Evolutionary conservation across 2,113 vertebrate genomes (phyloP), one percentile per base, ranked within the genome.

Genomic region (Pipra filicauda): DNA sequence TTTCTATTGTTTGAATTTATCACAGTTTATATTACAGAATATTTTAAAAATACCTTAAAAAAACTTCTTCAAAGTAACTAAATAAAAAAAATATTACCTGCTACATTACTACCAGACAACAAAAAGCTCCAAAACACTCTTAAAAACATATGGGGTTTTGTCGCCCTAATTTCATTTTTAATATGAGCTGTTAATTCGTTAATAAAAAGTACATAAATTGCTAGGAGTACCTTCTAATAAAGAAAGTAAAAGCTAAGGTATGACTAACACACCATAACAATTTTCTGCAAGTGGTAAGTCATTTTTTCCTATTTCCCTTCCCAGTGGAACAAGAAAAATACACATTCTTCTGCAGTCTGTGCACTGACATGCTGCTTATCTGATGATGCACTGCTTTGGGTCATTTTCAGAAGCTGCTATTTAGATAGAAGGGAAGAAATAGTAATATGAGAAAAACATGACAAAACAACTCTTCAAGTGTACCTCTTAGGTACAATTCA

Each of bases 401-500:
- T 85, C 77, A 39, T 76, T 93, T 93, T 96, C 91, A 96, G 87
- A 65, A 86, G 51, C 1, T 69, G 76, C 82, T 69, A 44, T 85
- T 96, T 94, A 93, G 93, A 84, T 3, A 77, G 88, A 96, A 97
- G 85, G 71, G 73, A 96, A 93, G 79, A 96, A 97, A 97, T 9
- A 93, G 85, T 84, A 96, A 96, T 93, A 91, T 35, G 81, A 92
- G 87, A 70, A 95, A 97, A 89, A 80, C 69, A 96, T 58, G 91
- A 95, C 95, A 93, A 97, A 97, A 35, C 93, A 95, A 95, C 95
- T 97, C 97, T 95, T 94, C 94, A 95, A 95, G 95, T 80, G 87
- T 52, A 97, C 95, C 97, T 97, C 97, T 89, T 46, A 97, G 98
- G 96, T 95, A 93, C 96, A 6, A 96, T 98, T 97, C 80, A 41